A percentile compares a stretch with the other conserved stretches of the same genome.
Evolutionary conservation across 1,140 invertebrate genomes (phyloP).

Genomic region (Trichonephila clavipes): DNA sequence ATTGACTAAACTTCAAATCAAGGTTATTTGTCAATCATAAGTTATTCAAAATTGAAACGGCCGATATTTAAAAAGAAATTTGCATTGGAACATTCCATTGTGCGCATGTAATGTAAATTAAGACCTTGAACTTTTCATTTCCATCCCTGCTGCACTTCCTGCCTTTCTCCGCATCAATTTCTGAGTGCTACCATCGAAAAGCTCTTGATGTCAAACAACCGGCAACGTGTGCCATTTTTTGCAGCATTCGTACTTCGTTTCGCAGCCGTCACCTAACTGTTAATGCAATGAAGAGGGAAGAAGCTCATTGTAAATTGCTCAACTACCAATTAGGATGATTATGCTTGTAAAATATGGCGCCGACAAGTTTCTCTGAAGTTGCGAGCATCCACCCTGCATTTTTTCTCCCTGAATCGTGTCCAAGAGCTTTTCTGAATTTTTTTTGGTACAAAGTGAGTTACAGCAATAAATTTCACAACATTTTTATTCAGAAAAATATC

Average conservation of each 20-base stretch:
- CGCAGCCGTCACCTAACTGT: not conserved
- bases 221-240: not conserved
- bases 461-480: no score
- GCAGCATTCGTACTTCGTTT: not conserved
- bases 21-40: no score
- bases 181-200: not conserved
- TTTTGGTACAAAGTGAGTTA: no score
- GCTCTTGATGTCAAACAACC: not conserved
- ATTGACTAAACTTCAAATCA: no score
- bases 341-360: conserved; percentile 13
- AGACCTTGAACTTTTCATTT: conserved; percentile 28
- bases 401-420: no score
- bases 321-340: conserved; percentile 41
- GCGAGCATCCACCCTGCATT: no score
- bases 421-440: no score
- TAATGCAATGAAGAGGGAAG: conserved; percentile 68
- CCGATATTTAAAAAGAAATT: no score
- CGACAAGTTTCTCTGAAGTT: conserved; percentile 12
- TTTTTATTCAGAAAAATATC: no score
- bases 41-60: no score
- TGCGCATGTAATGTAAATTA: not conserved
- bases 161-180: conserved; percentile 8
- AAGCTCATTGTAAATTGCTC: conserved; percentile 45
- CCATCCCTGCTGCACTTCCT: not conserved
- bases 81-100: not conserved